Conservation (phyloP, 2,113 vertebrate genomes). For the Bombycilla garrulus region DNA sequence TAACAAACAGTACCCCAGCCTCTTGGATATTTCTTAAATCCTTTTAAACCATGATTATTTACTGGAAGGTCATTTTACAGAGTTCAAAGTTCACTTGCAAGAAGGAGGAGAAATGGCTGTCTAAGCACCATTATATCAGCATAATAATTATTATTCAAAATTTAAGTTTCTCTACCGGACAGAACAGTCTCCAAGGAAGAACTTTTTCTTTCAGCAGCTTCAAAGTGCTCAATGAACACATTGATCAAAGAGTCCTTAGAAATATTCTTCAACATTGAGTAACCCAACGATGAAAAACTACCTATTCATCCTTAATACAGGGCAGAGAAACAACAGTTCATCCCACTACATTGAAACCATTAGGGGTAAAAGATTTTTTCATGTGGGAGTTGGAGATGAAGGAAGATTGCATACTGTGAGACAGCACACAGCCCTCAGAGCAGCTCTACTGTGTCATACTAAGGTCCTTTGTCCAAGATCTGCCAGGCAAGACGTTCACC, state of each 20-base stretch:
- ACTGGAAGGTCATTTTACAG: not conserved
- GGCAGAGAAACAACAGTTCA: not conserved
- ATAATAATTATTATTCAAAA: not conserved
- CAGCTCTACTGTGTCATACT: fast-evolving
- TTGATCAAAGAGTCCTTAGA: not conserved
- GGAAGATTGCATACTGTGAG: fast-evolving
- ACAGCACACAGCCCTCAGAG: not conserved
- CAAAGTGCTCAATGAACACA: not conserved
- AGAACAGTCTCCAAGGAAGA: not conserved
- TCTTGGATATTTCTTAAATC: not conserved
- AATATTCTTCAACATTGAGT: not conserved
- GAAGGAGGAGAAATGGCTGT: not conserved
- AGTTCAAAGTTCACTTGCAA: not conserved
- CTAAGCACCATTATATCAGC: not conserved
- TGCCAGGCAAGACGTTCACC: fast-evolving
- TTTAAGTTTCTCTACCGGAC: not conserved
- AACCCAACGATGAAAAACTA: not conserved
- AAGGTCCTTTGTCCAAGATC: not conserved
- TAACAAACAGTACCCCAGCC: not conserved
- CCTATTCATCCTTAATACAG: not conserved
- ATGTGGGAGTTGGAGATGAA: not conserved
- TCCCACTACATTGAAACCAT: not conserved
- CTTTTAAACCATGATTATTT: not conserved
- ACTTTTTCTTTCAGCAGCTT: not conserved
- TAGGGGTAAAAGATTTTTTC: not conserved